Conservation (phyloP, 2,797 vertebrate genomes). For the Crypturellus tataupa region DNA sequence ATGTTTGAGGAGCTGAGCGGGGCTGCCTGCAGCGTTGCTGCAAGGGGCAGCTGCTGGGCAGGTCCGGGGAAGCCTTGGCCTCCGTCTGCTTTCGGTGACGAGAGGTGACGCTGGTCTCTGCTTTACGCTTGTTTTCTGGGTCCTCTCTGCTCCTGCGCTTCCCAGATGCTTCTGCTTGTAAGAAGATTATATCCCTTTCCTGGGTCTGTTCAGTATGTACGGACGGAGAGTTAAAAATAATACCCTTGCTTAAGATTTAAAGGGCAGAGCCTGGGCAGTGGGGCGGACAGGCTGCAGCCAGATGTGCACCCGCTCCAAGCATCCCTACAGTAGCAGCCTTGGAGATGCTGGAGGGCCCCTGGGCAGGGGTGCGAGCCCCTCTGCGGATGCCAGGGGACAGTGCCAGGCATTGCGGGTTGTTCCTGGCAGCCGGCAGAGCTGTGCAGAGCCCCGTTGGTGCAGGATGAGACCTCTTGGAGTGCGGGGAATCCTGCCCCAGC, state of each 20-base stretch:
- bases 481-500: too few species aligned
- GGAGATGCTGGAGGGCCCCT: too few species aligned
- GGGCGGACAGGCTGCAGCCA: neutral
- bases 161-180: accelerated
- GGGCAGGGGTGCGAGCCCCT: too few species aligned
- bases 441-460: neutral
- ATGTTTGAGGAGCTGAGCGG: accelerated
- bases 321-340: too few species aligned
- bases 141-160: neutral
- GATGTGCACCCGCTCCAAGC: accelerated
- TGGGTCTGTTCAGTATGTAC: accelerated
- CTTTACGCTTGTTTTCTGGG: neutral
- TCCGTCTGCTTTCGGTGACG: neutral
- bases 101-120: accelerated
- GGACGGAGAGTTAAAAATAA: neutral
- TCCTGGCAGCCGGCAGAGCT: too few species aligned
- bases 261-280: neutral
- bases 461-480: neutral
- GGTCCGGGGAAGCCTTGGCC: neutral
- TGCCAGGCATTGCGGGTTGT: too few species aligned
- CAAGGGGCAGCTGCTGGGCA: too few species aligned
- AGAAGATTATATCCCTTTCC: neutral
- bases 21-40: neutral
- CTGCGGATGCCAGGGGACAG: too few species aligned
- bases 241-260: neutral